Conservation (phyloP, 2,888 invertebrate genomes). For the Chesias legatella region DNA sequence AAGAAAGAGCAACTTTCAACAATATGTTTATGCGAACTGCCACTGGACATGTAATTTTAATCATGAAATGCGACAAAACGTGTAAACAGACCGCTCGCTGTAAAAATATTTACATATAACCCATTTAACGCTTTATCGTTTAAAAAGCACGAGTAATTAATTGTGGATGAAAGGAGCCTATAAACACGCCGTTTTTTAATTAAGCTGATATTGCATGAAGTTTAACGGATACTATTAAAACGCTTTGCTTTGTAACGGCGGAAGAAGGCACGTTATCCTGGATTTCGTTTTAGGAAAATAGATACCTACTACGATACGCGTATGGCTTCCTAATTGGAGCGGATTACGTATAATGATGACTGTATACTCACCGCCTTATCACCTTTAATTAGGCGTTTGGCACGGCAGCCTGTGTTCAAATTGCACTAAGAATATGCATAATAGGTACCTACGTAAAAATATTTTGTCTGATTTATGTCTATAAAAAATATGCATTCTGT, state of each 20-base stretch:
- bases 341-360: slow-evolving; percentile 39
- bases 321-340: slow-evolving; percentile 42
- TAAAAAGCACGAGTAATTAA: slow-evolving; percentile 1
- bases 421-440: too few relatives aligned
- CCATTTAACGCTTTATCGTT: slow-evolving; percentile 3
- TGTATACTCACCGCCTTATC: slow-evolving; percentile 20
- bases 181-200: slow-evolving; percentile 3
- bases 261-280: slow-evolving; percentile 15
- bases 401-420: slow-evolving; percentile 1
- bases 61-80: slow-evolving; percentile 6
- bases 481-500: too few relatives aligned
- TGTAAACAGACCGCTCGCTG: slow-evolving; percentile 1
- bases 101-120: slow-evolving; percentile 5
- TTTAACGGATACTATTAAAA: too few relatives aligned
- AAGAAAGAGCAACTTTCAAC: slow-evolving; percentile 1
- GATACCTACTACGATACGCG: slow-evolving; percentile 33
- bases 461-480: too few relatives aligned
- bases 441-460: too few relatives aligned
- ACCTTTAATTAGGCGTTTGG: slow-evolving; percentile 20
- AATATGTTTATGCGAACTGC: slow-evolving; percentile 2
- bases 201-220: slow-evolving; percentile 10
- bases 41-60: slow-evolving; percentile 7
- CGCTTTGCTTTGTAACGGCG: too few relatives aligned
- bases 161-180: neutral
- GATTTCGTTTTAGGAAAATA: slow-evolving; percentile 32